Conservation (phyloP, 2,888 invertebrate species). For the Neelides folsomi region DNA sequence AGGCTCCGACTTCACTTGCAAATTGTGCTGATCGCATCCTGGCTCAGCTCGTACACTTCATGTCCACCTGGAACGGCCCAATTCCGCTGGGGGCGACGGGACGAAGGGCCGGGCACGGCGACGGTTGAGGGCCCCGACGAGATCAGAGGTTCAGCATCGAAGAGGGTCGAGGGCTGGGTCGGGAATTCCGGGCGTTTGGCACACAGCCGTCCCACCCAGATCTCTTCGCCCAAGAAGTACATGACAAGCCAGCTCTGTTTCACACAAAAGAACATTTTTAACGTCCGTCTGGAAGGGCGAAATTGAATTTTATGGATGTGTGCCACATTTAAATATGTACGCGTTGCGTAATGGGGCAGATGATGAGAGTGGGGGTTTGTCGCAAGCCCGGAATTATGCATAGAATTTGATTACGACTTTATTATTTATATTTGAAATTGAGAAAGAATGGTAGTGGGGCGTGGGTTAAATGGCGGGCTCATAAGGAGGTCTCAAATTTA, state of each 20-base stretch:
- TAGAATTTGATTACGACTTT: too few relatives aligned
- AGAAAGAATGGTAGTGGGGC: too few relatives aligned
- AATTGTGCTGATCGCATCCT: slow-evolving; percentile 42
- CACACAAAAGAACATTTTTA: too few relatives aligned
- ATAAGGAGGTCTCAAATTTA: too few relatives aligned
- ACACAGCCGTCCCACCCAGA: slow-evolving; percentile 30
- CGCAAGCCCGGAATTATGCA: too few relatives aligned
- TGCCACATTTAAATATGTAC: too few relatives aligned
- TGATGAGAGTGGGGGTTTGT: too few relatives aligned
- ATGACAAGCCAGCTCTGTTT: slow-evolving; percentile 33
- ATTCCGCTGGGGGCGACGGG: slow-evolving; percentile 14
- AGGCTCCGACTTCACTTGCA: slow-evolving; percentile 35
- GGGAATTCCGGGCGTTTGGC: slow-evolving; percentile 17
- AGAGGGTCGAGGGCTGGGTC: slow-evolving; percentile 15
- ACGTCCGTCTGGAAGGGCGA: too few relatives aligned
- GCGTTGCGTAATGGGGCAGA: too few relatives aligned
- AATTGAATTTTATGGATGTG: too few relatives aligned
- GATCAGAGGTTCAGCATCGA: slow-evolving; percentile 27
- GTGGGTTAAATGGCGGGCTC: too few relatives aligned
- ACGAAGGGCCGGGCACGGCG: not conserved
- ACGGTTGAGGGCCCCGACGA: slow-evolving; percentile 4
- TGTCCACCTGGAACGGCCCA: slow-evolving; percentile 32
- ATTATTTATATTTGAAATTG: too few relatives aligned
- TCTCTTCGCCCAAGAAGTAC: slow-evolving; percentile 32
- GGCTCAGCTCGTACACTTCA: slow-evolving; percentile 40